Base-by-base conservation (phyloP, 1,140 invertebrate genomes). In the Lineus longissimus region DNA sequence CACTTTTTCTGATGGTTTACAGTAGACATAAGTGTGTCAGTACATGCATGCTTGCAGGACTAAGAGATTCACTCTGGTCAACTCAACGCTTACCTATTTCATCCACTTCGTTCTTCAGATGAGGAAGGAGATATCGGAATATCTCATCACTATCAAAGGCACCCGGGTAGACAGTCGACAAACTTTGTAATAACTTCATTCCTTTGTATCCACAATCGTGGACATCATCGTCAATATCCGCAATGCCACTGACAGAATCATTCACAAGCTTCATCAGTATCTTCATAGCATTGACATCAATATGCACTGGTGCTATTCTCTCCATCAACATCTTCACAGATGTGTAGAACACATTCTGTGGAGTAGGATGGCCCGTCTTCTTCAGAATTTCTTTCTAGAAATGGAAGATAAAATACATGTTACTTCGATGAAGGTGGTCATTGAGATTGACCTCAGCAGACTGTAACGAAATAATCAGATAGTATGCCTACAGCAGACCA, bases 301-400 rank as follows among this genome's bases (percentile, higher is more conserved):
- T 91, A 89, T 97, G 93, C 1, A 98, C 92, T 0, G 93, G 95
- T 41, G 93, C 95, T 15, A 95, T 90, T 68, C 95, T 84, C 81
- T 98, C 94, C 30, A 98, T 83, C 15, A 98, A 79, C 87, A 94
- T 92, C 84, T 97, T 96, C 22, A 97, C 91, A 0, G 92, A 95
- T 74, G 94, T 95, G 80, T 97, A 97, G 76, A 96, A 94, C 30
- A 94, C 79, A 84, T 97, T 96, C 0, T 93, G 94, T 87, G 95
- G 94, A 0, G 95, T 89, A 0, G 94, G 93, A 71, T 93, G 88
- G 2, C 95, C 95, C 0, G 97, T 84, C 79, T 95, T 95, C 79
- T 95, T 95, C 9, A 98, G 82, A n/a, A 97, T 88, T 66, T 86
- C 85, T 73, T 88, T 89, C 82, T 77, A 64, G 58, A 56, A 67